Base-by-base conservation (phyloP, 2,797 vertebrate genomes). In the Sebastes ruberrimus region DNA sequence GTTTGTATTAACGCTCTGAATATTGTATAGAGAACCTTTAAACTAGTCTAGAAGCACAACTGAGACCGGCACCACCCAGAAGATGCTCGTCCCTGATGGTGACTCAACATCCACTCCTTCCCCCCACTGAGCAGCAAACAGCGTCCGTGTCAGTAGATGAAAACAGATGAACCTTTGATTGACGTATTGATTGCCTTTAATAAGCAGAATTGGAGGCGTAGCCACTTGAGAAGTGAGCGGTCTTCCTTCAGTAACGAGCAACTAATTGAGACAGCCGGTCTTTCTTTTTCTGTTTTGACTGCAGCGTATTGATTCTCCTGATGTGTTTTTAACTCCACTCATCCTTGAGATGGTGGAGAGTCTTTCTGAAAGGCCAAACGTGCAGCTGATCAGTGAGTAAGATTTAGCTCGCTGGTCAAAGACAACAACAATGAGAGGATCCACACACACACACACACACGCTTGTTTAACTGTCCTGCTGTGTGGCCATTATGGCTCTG, bases 181-280 rank as follows among this genome's bases (percentile, higher is more conserved):
- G 86, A 88, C 33, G 33, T 60, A 84, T 91, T 82, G 92, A 94
- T 89, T 27, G 22, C n/a, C 56, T 86, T 85, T 85, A 88, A 90
- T 88, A 82, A 90, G 74, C 49, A 76, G 60, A 77, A 88, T 55
- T 73, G 78, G 77, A 74, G 62, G 64, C 18, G 33, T 10, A 16
- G 30, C 78, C 82, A 32, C 77, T 84, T 28, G 56, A 82, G 30
- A 73, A 86, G 80, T 79, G 79, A 88, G 79, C 61, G 1, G 23
- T 71, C 81, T 60, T 22, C 61, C 64, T 46, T 64, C 84, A 46
- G 68, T 80, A 78, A 89, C 65, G 62, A 86, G 74, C 46, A 42
- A n/a, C 80, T 89, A 82, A 91, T 90, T 85, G 84, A 60, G 30
- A 53, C 46, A 2, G 61, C 76, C 30, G 38, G 66, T 77, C 53